Conservation (phyloP, 2,113 vertebrate genomes). For the Leucopsar rothschildi region DNA sequence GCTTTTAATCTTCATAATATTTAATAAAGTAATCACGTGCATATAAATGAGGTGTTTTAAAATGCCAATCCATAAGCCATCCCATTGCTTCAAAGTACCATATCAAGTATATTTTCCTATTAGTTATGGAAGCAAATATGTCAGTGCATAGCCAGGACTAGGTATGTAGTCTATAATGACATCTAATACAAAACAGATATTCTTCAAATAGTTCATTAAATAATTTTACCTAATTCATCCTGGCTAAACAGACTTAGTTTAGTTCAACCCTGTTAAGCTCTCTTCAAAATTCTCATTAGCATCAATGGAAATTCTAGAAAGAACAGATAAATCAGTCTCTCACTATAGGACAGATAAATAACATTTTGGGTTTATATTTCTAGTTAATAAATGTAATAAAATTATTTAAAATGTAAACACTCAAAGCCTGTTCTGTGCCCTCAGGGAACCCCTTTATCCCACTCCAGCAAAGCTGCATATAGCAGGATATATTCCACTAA, state of each 20-base stretch:
- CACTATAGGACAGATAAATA: conserved; percentile 5
- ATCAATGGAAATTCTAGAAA: not conserved
- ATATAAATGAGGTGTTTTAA: not conserved
- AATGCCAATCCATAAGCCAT: not conserved
- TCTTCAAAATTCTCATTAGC: conserved; percentile 1
- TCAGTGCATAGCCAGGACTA: not conserved
- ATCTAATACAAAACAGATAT: conserved; percentile 16
- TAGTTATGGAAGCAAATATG: not conserved
- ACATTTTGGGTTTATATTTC: conserved; percentile 13
- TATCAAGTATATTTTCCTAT: not conserved
- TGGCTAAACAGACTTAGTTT: not conserved
- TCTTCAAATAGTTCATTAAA: conserved; percentile 42
- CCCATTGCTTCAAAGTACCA: not conserved
- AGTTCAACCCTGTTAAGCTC: not conserved
- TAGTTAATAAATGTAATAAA: conserved; percentile 6
- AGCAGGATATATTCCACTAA: conserved; percentile 50
- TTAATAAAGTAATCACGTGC: not conserved
- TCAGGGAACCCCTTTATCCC: conserved; percentile 64
- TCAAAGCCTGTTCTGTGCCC: conserved; percentile 66
- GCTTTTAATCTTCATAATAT: not conserved
- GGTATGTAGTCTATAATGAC: not conserved
- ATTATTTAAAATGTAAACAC: conserved; percentile 22
- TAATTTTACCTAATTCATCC: conserved; percentile 29
- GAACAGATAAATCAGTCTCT: conserved; percentile 4
- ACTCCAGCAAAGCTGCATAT: conserved; percentile 48